Percentiles rank a stretch among this genome's conserved stretches.
Evolutionary conservation across 2,113 vertebrate species (phyloP).

Genomic region (Brachionichthys hirsutus): DNA sequence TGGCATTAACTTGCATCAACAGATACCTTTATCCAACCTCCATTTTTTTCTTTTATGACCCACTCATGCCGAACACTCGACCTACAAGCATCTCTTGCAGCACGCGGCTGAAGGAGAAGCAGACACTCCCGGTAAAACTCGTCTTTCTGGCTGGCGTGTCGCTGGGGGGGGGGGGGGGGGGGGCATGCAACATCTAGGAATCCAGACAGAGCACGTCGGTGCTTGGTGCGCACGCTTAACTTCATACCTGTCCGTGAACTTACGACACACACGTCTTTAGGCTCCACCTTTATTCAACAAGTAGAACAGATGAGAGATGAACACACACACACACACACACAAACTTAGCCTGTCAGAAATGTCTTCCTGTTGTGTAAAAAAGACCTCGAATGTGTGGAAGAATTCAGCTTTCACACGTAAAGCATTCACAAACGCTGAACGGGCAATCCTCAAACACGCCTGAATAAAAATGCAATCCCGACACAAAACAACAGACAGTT

Average conservation of each 20-base stretch:
- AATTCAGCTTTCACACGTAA: conserved; percentile 38
- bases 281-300: background rate
- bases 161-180: conserved; percentile 1
- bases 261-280: conserved; percentile 2
- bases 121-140: conserved; percentile 48
- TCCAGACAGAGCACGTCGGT: conserved; percentile 1
- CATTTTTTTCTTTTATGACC: background rate
- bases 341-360: conserved; percentile 4
- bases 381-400: conserved; percentile 17
- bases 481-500: background rate
- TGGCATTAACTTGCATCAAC: conserved; percentile 25
- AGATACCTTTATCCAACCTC: background rate
- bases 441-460: conserved; percentile 14
- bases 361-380: conserved; percentile 60
- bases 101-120: conserved; percentile 27
- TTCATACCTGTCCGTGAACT: background rate
- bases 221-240: background rate
- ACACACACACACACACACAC: background rate
- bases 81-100: conserved; percentile 3
- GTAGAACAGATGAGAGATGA: background rate
- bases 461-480: conserved; percentile 14
- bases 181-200: conserved; percentile 24
- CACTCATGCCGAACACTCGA: conserved; percentile 5
- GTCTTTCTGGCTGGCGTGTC: conserved; percentile 28
- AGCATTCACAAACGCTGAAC: conserved; percentile 50